Base-by-base conservation (phyloP, 2,113 vertebrate genomes). In the Coptodon rendalli region DNA sequence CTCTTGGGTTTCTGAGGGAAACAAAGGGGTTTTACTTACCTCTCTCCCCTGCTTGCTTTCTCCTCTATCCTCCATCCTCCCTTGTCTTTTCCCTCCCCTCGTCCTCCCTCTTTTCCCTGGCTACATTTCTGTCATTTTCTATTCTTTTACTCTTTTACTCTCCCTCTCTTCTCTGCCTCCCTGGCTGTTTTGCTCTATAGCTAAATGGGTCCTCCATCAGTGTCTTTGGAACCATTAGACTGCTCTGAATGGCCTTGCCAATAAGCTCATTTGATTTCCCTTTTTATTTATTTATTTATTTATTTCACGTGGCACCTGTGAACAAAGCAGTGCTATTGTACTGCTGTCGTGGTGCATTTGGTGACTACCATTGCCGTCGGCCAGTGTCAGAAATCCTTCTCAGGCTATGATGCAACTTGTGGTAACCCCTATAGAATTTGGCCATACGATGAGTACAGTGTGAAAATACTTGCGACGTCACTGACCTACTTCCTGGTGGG, bases 11-110 rank as follows among this genome's bases (percentile, higher is more conserved):
- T 92, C 84, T 78, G 87, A 88, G 38, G 82, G 89, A 94, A 94
- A 95, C 94, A 95, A 94, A 92, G 83, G 85, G 83, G 89, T 88
- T 89, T 91, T 89, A 80, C 86, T 93, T 88, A 85, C 92, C 91
- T 92, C 81, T 53, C 91, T 87, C 78, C 40, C 86, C 76, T 34
- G 3, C 90, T 82, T 63, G 27, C 53, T 66, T 73, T 54, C 84
- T 29, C 81, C 66, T 24, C 82, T 59, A 80, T 52, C 82, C 29
- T 56, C 78, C 38, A 83, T 87, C 50, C 17, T 40, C 29, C 52
- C 40, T 63, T 27, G 27, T 36, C 53, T n/a, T 16, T 16, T 16
- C 52, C n/a, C 80, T 50, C 57, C 36, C 68, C 29, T 71, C 29
- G 19, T 63, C 27, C n/a, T 79, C 82, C 43, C 50, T 61, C 31